Evolutionary conservation across 1,140 invertebrate genomes (phyloP).

Genomic region (Drosophila bifasciata): DNA sequence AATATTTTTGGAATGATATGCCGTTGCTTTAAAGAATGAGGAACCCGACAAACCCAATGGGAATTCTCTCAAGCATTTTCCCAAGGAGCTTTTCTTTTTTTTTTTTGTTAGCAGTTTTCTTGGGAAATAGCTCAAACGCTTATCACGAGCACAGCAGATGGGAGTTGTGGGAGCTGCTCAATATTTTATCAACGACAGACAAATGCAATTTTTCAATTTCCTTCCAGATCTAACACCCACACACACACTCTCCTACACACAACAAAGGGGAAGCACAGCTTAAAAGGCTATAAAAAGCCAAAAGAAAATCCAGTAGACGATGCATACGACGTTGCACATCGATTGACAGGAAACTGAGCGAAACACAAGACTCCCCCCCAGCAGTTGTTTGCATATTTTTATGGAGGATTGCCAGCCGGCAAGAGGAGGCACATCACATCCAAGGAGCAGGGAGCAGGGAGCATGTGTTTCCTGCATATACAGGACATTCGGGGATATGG

Average conservation of each 20-base stretch:
- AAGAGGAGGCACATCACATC: conserved; percentile 14
- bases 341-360: conserved; percentile 38
- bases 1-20: conserved; percentile 33
- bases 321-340: conserved; percentile 34
- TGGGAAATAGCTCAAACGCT: conserved; percentile 61
- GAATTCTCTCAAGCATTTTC: conserved; percentile 8
- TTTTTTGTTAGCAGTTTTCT: conserved; percentile 42
- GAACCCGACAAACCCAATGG: conserved; percentile 30
- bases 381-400: conserved; percentile 62
- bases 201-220: conserved; percentile 78
- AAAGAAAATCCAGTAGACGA: conserved; percentile 35
- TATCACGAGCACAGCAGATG: conserved; percentile 48
- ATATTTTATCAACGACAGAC: conserved; percentile 71
- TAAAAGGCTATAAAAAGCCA: conserved; percentile 68
- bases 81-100: conserved; percentile 14
- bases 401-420: background rate
- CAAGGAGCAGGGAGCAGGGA: conserved; percentile 39
- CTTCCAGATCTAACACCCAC: conserved; percentile 20
- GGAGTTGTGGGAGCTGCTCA: conserved; percentile 42
- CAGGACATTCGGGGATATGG: conserved; percentile 25
- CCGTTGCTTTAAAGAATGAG: conserved; percentile 46
- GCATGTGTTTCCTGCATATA: conserved; percentile 49
- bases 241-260: conserved; percentile 1
- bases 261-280: conserved; percentile 63
- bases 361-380: conserved; percentile 11